Evolutionary conservation across 2,113 vertebrate genomes (phyloP).

Genomic region (Formicarius rufipectus): DNA sequence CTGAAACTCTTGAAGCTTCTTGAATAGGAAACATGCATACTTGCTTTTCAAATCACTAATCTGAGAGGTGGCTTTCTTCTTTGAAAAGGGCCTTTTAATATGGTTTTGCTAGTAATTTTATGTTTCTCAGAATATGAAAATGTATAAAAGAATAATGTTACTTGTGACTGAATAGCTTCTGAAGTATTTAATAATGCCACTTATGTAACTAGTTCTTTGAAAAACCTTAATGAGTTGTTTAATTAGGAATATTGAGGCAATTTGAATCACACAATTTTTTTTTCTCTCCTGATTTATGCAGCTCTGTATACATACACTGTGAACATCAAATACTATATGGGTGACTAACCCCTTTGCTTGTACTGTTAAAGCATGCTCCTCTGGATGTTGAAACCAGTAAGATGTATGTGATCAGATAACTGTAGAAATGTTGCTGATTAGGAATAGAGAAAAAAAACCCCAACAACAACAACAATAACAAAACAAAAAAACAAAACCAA

Average conservation of each 20-base stretch:
- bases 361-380: not conserved
- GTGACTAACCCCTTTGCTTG: not conserved
- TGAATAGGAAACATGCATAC: slow-evolving; percentile 21
- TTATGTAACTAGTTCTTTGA: slow-evolving; percentile 19
- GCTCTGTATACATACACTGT: not conserved
- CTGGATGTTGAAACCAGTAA: not conserved
- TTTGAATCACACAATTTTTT: not conserved
- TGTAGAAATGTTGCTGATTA: not conserved
- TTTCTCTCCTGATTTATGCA: not conserved
- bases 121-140: slow-evolving; percentile 30
- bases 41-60: slow-evolving; percentile 43
- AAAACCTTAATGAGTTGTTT: slow-evolving; percentile 32
- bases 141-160: slow-evolving; percentile 28
- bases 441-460: not conserved
- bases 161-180: slow-evolving; percentile 35
- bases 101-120: slow-evolving; percentile 19
- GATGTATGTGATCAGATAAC: not conserved
- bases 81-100: slow-evolving; percentile 23
- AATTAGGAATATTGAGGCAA: slow-evolving; percentile 30
- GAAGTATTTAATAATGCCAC: slow-evolving; percentile 40
- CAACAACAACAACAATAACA: too few species aligned
- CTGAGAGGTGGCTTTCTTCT: slow-evolving; percentile 39
- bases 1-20: slow-evolving; percentile 44
- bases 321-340: not conserved
- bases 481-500: too few species aligned